Evolutionary conservation across 2,113 vertebrate species (phyloP).

Genomic region (Nestor notabilis): DNA sequence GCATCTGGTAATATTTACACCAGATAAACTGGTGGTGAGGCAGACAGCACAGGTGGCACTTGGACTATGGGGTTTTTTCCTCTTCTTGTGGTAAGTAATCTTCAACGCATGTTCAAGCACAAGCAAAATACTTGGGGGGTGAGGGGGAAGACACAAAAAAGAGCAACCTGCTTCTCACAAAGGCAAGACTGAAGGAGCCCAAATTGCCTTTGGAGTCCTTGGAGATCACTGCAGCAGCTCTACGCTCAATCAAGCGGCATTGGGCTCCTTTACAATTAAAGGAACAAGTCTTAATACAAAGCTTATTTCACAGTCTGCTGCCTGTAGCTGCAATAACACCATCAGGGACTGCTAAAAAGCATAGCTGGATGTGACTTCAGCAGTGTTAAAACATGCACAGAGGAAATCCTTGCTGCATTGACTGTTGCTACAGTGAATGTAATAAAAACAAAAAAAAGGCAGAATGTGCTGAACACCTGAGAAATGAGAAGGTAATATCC

Average conservation of each 20-base stretch:
- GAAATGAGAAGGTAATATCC: not conserved
- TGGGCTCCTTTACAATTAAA: not conserved
- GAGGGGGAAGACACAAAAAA: not conserved
- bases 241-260: not conserved
- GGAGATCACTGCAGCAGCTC: not conserved
- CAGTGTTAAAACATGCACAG: not conserved
- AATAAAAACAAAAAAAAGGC: not conserved
- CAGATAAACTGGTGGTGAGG: not conserved
- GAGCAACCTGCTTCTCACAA: not conserved
- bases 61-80: not conserved
- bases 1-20: conserved; percentile 17
- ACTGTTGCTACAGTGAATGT: not conserved
- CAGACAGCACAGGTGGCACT: not conserved
- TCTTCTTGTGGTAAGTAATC: not conserved
- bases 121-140: not conserved
- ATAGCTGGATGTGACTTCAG: not conserved
- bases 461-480: not conserved
- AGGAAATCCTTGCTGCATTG: not conserved
- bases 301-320: not conserved
- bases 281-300: not conserved
- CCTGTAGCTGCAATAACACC: not conserved
- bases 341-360: not conserved
- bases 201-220: not conserved
- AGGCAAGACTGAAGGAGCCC: not conserved
- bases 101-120: not conserved